Percentiles rank a stretch among this genome's conserved stretches.
These are phyloP conservation scores for Corythaeola cristata DNA, from an alignment of 2,113 vertebrate genomes.

Conservation along the genomic window DNA sequence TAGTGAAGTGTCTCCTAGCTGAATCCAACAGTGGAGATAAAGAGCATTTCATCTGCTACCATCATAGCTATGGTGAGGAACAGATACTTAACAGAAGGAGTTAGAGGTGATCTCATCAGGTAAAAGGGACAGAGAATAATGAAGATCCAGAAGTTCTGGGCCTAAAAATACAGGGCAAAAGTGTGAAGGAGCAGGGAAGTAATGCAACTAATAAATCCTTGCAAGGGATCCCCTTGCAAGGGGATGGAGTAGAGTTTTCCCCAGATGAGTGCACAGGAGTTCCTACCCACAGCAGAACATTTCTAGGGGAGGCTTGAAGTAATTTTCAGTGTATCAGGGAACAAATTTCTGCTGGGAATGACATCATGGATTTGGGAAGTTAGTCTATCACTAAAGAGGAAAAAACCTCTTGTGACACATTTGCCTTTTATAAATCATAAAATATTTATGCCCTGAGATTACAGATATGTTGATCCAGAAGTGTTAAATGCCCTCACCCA, in stretches of 20 bases:
- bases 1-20: neutral
- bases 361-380: neutral
- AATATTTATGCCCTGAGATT: neutral
- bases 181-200: neutral
- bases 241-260: neutral
- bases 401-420: neutral
- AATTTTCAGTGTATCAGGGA: neutral
- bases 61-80: neutral
- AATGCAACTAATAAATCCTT: neutral
- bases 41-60: neutral
- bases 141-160: neutral
- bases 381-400: neutral
- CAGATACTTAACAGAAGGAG: neutral
- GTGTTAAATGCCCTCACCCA: neutral
- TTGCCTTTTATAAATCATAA: neutral
- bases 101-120: neutral
- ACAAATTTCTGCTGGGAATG: neutral
- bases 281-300: neutral
- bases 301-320: neutral
- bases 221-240: too few relatives aligned
- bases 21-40: neutral
- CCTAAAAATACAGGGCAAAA: neutral
- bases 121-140: neutral
- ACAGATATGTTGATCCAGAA: neutral
- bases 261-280: neutral